Conservation (phyloP, 2,888 invertebrate genomes). For the Esperia sulphurella region DNA sequence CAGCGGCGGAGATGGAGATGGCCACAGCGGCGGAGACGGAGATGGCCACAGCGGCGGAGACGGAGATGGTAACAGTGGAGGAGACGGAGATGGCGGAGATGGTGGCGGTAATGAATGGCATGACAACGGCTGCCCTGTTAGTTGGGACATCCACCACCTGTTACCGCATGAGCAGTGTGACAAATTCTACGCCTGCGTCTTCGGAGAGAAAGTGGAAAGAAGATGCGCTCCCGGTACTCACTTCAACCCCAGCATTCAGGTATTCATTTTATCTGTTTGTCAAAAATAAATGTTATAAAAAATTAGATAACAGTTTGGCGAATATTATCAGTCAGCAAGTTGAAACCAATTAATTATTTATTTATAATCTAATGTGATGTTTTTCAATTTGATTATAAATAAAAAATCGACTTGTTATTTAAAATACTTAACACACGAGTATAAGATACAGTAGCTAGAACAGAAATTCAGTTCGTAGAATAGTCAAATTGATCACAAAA, state of each 20-base stretch:
- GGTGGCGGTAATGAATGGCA: background rate
- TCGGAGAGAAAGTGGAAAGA: slow-evolving; percentile 25
- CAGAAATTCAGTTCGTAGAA: too few relatives aligned
- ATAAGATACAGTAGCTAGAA: too few relatives aligned
- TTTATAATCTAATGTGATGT: too few relatives aligned
- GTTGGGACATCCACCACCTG: slow-evolving; percentile 24
- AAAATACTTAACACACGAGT: too few relatives aligned
- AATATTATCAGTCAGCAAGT: too few relatives aligned
- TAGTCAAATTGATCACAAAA: too few relatives aligned
- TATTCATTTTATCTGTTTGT: slow-evolving; percentile 6
- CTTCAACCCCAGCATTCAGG: slow-evolving; percentile 29
- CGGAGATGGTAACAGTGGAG: background rate
- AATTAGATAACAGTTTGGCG: too few relatives aligned
- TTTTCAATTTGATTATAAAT: too few relatives aligned
- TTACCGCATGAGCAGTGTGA: slow-evolving; percentile 29
- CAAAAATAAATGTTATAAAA: background rate
- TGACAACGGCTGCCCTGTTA: slow-evolving; percentile 26
- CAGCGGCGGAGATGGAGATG: background rate
- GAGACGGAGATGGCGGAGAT: background rate
- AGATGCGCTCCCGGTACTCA: slow-evolving; percentile 23
- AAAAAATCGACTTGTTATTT: too few relatives aligned
- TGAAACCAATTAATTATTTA: too few relatives aligned
- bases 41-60: slow-evolving; percentile 1
- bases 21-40: slow-evolving; percentile 5
- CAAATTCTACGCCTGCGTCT: slow-evolving; percentile 37